Evolutionary conservation across 2,797 vertebrate genomes (phyloP).

Genomic region (Pipistrellus kuhlii): DNA sequence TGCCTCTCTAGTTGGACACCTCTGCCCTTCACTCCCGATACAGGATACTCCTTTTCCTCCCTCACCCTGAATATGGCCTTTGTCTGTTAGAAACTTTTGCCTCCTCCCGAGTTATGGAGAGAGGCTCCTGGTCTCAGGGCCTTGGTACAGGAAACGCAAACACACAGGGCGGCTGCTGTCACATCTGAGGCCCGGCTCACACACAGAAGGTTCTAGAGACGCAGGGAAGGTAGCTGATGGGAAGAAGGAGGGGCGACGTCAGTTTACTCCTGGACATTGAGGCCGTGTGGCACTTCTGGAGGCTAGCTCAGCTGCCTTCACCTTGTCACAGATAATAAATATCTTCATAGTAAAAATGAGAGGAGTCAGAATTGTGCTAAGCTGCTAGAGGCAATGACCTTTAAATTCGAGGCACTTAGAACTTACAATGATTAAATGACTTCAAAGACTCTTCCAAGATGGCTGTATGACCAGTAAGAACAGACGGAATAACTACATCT

Average conservation of each 20-base stretch:
- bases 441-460: background rate
- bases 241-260: background rate
- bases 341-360: conserved; percentile 4
- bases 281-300: background rate
- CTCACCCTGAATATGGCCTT: background rate
- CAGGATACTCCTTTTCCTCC: background rate
- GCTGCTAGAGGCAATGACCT: conserved; percentile 46
- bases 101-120: background rate
- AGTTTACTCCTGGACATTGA: background rate
- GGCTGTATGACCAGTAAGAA: background rate
- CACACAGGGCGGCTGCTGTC: background rate
- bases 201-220: background rate
- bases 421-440: conserved; percentile 43
- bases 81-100: conserved; percentile 6
- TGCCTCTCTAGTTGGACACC: background rate
- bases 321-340: background rate
- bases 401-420: conserved; percentile 13
- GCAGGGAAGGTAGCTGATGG: background rate
- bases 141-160: background rate
- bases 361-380: background rate
- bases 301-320: background rate
- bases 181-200: background rate
- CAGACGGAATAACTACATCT: background rate
- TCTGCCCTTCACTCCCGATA: background rate
- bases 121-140: conserved; percentile 4